phyloP scores from a whole-genome alignment of 1,140 invertebrate species.

The Octopus sinensis region DNA sequence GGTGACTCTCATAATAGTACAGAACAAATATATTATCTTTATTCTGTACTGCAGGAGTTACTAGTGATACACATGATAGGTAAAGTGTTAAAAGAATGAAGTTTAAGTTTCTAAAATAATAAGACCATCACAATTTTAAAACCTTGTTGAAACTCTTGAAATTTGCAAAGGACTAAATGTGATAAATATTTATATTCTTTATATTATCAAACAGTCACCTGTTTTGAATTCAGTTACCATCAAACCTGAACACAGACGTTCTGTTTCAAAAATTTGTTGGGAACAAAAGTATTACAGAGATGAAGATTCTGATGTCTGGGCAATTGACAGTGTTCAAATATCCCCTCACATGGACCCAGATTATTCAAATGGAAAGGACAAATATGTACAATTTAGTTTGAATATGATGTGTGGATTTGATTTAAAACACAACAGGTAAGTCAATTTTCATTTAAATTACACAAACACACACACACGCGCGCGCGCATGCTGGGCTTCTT shows the following conservation, averaged over 20 bases:
- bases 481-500: too few relatives aligned
- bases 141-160: too few relatives aligned
- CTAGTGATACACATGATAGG: too few relatives aligned
- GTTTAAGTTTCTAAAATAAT: too few relatives aligned
- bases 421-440: conserved; percentile 28
- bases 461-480: too few relatives aligned
- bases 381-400: conserved; percentile 49
- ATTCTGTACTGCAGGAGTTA: too few relatives aligned
- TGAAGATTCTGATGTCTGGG: conserved; percentile 51
- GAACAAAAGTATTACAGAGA: conserved; percentile 49
- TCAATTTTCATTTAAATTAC: not conserved
- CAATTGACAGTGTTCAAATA: conserved; percentile 48
- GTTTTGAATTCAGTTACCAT: conserved; percentile 34
- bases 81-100: too few relatives aligned
- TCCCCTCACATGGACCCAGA: conserved; percentile 41
- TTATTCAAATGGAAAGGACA: conserved; percentile 29
- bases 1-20: too few relatives aligned
- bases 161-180: too few relatives aligned
- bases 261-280: conserved; percentile 50
- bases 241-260: conserved; percentile 26
- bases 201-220: conserved; percentile 28
- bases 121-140: too few relatives aligned
- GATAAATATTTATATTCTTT: not conserved
- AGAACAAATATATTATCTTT: too few relatives aligned
- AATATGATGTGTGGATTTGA: conserved; percentile 44